Conservation (phyloP, 2,113 vertebrate species). For the Halichoeres trimaculatus region DNA sequence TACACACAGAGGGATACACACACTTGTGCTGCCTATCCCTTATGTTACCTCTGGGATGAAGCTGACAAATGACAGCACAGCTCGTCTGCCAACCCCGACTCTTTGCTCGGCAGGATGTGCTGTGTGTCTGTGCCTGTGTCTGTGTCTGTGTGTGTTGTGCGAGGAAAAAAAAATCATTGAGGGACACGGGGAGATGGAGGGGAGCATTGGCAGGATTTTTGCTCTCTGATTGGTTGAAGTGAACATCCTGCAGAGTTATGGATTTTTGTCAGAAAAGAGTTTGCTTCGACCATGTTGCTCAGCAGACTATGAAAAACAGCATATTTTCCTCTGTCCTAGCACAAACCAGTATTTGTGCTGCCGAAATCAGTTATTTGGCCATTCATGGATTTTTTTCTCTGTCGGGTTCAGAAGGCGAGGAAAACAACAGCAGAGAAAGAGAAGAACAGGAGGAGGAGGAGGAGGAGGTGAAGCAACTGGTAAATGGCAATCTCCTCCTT, state of each 20-base stretch:
- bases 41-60: constrained; percentile 64
- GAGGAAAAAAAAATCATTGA: constrained; percentile 48
- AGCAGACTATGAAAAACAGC: constrained; percentile 62
- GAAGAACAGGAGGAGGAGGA: not conserved
- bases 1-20: constrained; percentile 4
- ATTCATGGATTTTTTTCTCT: constrained; percentile 40
- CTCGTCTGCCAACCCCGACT: constrained; percentile 64
- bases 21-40: constrained; percentile 53
- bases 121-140: constrained; percentile 26
- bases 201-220: constrained; percentile 39
- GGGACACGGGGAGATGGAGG: constrained; percentile 56
- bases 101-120: constrained; percentile 51
- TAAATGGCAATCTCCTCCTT: not conserved
- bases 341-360: constrained; percentile 50
- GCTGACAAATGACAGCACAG: constrained; percentile 71
- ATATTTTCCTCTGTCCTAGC: constrained; percentile 46
- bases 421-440: constrained; percentile 1
- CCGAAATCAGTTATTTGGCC: constrained; percentile 32
- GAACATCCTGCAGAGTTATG: constrained; percentile 70
- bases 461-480: not conserved
- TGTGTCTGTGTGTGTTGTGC: constrained; percentile 23
- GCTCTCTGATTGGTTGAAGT: constrained; percentile 58
- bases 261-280: constrained; percentile 72
- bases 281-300: constrained; percentile 67
- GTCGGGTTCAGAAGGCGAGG: not conserved